Percentiles rank a stretch among this genome's conserved stretches.
These are phyloP conservation scores for Podotricha telesiphe DNA, from an alignment of 2,888 invertebrate species.

Conservation along the genomic window DNA sequence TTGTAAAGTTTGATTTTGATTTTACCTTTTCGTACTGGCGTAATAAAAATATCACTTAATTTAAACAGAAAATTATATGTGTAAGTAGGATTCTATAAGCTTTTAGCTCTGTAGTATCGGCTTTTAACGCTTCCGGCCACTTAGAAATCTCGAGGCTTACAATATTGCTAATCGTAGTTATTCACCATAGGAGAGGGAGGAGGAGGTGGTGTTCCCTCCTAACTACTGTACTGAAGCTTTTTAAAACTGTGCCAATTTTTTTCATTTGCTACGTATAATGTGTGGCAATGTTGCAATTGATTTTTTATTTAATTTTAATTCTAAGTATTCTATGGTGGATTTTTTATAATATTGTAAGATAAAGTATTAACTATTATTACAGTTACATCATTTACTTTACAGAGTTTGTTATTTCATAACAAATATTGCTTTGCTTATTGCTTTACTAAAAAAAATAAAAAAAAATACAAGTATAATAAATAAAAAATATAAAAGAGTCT, in stretches of 20 bases:
- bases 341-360: no score
- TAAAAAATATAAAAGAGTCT: slow-evolving; percentile 35
- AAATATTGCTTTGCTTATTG: no score
- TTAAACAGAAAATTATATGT: no score
- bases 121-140: slow-evolving; percentile 49
- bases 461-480: background rate
- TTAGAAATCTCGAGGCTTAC: slow-evolving; percentile 42
- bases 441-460: background rate
- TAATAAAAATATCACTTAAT: no score
- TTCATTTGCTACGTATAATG: background rate
- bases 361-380: no score
- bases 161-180: slow-evolving; percentile 47
- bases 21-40: no score
- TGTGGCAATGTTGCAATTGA: no score
- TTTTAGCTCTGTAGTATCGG: slow-evolving; percentile 50
- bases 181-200: background rate
- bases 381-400: no score
- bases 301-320: background rate
- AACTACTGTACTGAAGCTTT: slow-evolving; percentile 27
- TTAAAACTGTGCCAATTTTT: slow-evolving; percentile 22
- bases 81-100: slow-evolving; percentile 36
- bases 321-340: background rate
- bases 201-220: background rate
- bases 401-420: no score
- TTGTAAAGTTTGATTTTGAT: no score